Percentiles rank a stretch among this genome's conserved stretches.
Conservation (phyloP, 2,797 vertebrate genomes). For the Dallia pectoralis region DNA sequence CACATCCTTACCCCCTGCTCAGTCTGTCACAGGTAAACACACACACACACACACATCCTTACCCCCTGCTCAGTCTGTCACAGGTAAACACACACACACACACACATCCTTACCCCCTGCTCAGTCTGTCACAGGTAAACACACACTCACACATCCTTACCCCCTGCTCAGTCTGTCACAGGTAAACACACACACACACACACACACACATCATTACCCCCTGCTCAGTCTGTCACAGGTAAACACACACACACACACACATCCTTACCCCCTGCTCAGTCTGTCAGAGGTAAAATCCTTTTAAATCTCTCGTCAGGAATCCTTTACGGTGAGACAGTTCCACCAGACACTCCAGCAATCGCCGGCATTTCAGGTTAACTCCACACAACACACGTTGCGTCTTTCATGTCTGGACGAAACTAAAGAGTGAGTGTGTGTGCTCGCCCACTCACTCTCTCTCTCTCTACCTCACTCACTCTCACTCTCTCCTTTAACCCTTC, state of each 20-base stretch:
- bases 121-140: too few species aligned
- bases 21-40: neutral
- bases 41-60: too few species aligned
- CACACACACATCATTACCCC: neutral
- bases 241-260: slow-evolving; percentile 13
- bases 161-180: too few species aligned
- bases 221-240: slow-evolving; percentile 19
- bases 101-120: too few species aligned
- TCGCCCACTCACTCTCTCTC: slow-evolving; percentile 46
- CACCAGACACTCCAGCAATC: slow-evolving; percentile 26
- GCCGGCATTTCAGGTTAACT: slow-evolving; percentile 34
- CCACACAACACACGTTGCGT: slow-evolving; percentile 57
- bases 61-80: too few species aligned
- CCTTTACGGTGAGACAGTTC: slow-evolving; percentile 40
- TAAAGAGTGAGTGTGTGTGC: slow-evolving; percentile 49
- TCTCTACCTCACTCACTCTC: neutral
- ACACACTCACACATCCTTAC: slow-evolving; percentile 3
- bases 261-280: slow-evolving; percentile 25
- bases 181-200: slow-evolving; percentile 7
- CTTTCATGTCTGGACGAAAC: slow-evolving; percentile 55
- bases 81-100: too few species aligned
- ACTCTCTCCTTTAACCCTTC: slow-evolving; percentile 18
- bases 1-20: too few species aligned
- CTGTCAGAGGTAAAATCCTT: slow-evolving; percentile 43
- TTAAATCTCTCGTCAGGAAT: slow-evolving; percentile 49